Evolutionary conservation across 2,888 invertebrate genomes (phyloP), one percentile per base, ranked within the genome.

Genomic region (Drosophila putrida): DNA sequence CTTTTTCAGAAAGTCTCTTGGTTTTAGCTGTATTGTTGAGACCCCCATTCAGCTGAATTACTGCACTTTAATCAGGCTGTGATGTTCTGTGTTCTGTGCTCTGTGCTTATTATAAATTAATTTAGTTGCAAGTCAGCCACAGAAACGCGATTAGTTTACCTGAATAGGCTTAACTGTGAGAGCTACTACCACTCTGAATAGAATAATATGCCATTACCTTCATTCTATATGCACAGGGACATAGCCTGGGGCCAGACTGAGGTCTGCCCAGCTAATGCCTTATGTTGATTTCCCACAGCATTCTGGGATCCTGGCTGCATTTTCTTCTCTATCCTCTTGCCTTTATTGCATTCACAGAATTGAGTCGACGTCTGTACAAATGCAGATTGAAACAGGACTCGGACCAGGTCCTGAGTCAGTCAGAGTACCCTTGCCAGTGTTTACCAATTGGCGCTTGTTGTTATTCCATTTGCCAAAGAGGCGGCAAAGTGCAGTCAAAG

Each of bases 61-160:
- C 67, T 57, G 67, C 47, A 71, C 39, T 71, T 73, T 71, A 82
- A 79, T 82, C 69, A 70, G 62, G 49, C 33, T 68, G 53, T 36
- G 71, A 76, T 73, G 65, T 57, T 47, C 33, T 68, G 53, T 39
- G 71, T n/a, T n/a, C n/a, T n/a, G n/a, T 73, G 65, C 55, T 47
- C 33, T 68, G 53, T 39, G 71, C 79, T 73, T 78, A 76, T 78
- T 73, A 84, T 78, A 70, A 87, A 82, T 82, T 84, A 76, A 88
- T 82, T 82, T 54, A 50, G 39, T 49, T 65, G 28, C 25, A 43
- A 75, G 41, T 64, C 60, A 68, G 61, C 54, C 51, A 59, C 43
- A 63, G 59, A 13, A 61, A 71, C 66, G 15, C 60, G 62, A 72
- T 87, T 84, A 73, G 76, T 69, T 70, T 78, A 54, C 76, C 64